Conservation (phyloP, 2,797 vertebrate genomes). For the Coregonus ussuriensis region DNA sequence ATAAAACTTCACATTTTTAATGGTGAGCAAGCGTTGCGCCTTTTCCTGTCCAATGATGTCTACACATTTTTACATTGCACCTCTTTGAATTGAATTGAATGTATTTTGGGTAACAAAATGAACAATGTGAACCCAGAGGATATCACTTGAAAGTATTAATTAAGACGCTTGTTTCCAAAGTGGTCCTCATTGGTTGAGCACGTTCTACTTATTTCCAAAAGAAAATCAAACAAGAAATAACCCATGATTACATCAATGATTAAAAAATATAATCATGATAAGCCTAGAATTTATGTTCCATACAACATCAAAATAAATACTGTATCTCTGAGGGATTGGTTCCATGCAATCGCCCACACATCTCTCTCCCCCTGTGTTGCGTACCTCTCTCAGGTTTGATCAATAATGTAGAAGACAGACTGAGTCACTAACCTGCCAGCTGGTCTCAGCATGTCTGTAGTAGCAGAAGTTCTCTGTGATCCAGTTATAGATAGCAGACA, state of each 20-base stretch:
- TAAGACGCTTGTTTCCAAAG: too few relatives aligned
- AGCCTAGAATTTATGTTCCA: background rate
- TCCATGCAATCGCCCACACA: background rate
- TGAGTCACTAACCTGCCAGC: slow-evolving; percentile 62
- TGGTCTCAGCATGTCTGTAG: slow-evolving; percentile 60
- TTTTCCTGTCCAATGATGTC: too few relatives aligned
- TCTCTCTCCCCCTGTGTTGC: background rate
- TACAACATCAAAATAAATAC: background rate
- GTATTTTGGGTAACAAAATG: too few relatives aligned
- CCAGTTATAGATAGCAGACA: slow-evolving; percentile 67
- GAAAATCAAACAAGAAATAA: background rate
- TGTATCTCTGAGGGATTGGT: background rate
- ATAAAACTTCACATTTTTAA: background rate
- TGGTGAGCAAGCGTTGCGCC: too few relatives aligned
- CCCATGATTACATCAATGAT: background rate
- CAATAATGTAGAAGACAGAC: slow-evolving; percentile 3
- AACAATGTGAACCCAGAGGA: too few relatives aligned
- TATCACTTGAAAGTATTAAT: too few relatives aligned
- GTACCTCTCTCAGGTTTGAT: background rate
- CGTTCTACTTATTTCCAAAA: background rate
- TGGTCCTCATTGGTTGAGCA: too few relatives aligned
- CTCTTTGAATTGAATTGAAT: too few relatives aligned
- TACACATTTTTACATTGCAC: too few relatives aligned
- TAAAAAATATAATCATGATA: background rate
- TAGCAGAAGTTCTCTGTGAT: slow-evolving; percentile 67